Conservation (phyloP, 2,888 invertebrate species). For the Epirrhoe tristata region DNA sequence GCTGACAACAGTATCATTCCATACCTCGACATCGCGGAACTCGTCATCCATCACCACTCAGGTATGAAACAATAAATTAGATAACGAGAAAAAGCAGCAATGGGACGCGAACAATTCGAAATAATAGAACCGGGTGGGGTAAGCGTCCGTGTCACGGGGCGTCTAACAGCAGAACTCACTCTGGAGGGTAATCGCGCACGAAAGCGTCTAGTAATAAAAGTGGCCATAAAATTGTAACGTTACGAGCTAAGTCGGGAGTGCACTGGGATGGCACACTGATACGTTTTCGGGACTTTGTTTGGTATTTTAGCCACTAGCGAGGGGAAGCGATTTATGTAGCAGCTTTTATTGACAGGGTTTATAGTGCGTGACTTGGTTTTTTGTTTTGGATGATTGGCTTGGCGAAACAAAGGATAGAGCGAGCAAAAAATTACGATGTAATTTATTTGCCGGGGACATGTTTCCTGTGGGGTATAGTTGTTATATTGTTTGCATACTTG, state of each 20-base stretch:
- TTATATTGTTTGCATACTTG: constrained; percentile 9
- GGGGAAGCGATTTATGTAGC: constrained; percentile 66
- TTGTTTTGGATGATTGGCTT: constrained; percentile 37
- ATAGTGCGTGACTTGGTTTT: constrained; percentile 37
- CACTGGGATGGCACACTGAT: constrained; percentile 80
- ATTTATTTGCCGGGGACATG: constrained; percentile 20
- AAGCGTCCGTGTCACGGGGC: constrained; percentile 65
- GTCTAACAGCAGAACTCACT: constrained; percentile 85
- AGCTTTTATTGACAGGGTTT: constrained; percentile 62
- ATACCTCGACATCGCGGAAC: constrained; percentile 21
- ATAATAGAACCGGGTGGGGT: constrained; percentile 52
- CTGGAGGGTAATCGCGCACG: constrained; percentile 85
- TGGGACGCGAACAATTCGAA: constrained; percentile 54
- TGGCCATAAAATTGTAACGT: constrained; percentile 83
- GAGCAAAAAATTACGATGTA: constrained; percentile 21
- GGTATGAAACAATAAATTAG: not conserved
- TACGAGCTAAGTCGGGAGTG: constrained; percentile 80
- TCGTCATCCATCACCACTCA: constrained; percentile 52
- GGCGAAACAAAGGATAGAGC: constrained; percentile 20
- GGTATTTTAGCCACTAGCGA: constrained; percentile 49
- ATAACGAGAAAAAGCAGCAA: constrained; percentile 51
- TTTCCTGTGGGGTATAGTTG: constrained; percentile 5
- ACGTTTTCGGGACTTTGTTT: constrained; percentile 72
- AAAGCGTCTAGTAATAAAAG: constrained; percentile 85
- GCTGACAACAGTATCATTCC: constrained; percentile 64